phyloP scores from a whole-genome alignment of 2,113 vertebrate genomes.

The Choloepus hoffmanni region DNA sequence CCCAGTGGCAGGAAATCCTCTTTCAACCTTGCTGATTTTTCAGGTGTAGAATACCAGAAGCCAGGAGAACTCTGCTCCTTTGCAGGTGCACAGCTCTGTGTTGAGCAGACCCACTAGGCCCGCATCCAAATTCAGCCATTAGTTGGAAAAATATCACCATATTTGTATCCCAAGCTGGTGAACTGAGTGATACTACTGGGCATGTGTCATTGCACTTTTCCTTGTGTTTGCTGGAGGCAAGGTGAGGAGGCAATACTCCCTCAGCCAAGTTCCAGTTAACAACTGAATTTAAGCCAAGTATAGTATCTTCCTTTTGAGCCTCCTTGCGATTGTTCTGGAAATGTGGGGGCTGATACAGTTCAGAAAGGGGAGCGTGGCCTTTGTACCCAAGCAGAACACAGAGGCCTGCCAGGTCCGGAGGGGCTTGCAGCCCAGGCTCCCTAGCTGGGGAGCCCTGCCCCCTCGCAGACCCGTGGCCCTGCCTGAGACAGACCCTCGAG shows the following conservation, averaged over 20 bases:
- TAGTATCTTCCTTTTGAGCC: neutral
- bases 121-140: neutral
- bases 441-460: no score
- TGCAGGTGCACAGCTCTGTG: no score
- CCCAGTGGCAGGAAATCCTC: neutral
- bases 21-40: neutral
- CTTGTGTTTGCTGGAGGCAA: neutral
- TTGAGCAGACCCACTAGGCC: no score
- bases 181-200: neutral
- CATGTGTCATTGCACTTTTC: neutral
- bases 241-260: neutral
- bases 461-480: neutral
- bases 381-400: neutral
- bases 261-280: neutral
- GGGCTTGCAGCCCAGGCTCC: neutral
- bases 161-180: neutral
- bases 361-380: neutral
- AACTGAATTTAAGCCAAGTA: neutral
- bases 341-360: neutral
- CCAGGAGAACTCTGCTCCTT: no score
- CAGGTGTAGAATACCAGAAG: neutral
- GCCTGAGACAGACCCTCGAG: fast-evolving
- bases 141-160: neutral
- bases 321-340: neutral
- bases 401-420: neutral